phyloP scores from a whole-genome alignment of 2,888 invertebrate species.

The Drosophila histrio region DNA sequence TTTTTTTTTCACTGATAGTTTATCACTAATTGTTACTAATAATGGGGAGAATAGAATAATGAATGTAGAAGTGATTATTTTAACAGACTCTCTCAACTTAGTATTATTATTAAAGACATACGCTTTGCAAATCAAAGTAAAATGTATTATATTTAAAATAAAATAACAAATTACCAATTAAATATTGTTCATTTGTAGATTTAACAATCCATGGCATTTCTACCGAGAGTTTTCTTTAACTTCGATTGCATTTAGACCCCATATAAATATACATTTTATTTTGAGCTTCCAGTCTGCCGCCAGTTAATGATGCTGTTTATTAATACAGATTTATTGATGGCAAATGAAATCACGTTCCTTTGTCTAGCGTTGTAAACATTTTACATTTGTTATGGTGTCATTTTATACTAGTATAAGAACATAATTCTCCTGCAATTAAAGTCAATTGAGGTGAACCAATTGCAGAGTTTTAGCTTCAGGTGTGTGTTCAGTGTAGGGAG shows the following conservation, averaged over 20 bases:
- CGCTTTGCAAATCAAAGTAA: no score
- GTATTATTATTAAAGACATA: no score
- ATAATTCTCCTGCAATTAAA: constrained; percentile 15
- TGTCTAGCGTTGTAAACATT: neutral
- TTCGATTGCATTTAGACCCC: neutral
- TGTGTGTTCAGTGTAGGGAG: neutral
- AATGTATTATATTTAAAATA: no score
- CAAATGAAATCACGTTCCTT: neutral
- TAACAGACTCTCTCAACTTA: no score
- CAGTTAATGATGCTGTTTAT: neutral
- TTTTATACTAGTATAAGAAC: no score
- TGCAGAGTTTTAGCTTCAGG: neutral
- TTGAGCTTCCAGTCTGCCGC: no score
- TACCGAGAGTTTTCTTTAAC: no score
- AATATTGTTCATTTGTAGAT: neutral
- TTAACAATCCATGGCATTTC: neutral
- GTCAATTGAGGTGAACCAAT: constrained; percentile 13
- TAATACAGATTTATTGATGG: neutral
- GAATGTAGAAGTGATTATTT: no score
- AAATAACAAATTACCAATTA: neutral
- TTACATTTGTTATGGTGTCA: neutral
- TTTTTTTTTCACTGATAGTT: neutral
- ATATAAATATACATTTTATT: neutral
- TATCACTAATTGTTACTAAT: no score
- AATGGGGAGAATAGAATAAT: no score